Evolutionary conservation across 2,113 vertebrate genomes (phyloP).

Genomic region (Grantiella picta): DNA sequence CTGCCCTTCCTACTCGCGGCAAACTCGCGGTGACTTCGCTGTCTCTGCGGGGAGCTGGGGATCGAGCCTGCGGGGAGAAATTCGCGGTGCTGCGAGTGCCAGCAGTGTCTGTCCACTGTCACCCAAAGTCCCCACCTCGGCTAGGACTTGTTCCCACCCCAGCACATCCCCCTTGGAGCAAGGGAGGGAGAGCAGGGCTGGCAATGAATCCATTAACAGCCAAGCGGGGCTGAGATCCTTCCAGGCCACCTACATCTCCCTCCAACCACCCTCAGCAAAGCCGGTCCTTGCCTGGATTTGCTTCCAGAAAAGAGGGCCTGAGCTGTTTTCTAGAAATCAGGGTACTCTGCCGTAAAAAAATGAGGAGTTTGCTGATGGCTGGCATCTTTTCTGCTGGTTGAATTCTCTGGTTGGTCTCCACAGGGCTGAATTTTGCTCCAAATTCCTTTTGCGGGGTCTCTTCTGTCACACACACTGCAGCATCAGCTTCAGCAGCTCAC

Average conservation of each 20-base stretch:
- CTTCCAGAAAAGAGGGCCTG: background rate
- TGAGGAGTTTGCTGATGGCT: background rate
- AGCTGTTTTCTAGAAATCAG: background rate
- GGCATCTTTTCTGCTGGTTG: background rate
- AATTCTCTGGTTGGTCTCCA: background rate
- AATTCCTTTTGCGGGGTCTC: background rate
- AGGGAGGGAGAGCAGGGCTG: background rate
- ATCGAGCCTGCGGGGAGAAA: background rate
- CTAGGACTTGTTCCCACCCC: background rate
- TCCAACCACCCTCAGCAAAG: background rate
- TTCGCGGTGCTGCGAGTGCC: background rate
- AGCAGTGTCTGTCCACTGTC: rapidly evolving
- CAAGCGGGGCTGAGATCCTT: background rate
- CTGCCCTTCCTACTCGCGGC: background rate
- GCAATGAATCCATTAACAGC: background rate
- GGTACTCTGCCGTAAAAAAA: background rate
- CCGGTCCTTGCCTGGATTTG: background rate
- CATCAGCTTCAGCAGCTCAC: background rate
- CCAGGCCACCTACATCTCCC: background rate
- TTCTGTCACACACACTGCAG: rapidly evolving
- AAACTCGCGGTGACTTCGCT: background rate
- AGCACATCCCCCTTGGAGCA: rapidly evolving
- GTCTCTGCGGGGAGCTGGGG: background rate
- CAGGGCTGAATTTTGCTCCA: background rate
- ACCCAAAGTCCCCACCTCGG: rapidly evolving